Conservation (phyloP, 2,113 vertebrate genomes). For the Synchiropus splendidus region DNA sequence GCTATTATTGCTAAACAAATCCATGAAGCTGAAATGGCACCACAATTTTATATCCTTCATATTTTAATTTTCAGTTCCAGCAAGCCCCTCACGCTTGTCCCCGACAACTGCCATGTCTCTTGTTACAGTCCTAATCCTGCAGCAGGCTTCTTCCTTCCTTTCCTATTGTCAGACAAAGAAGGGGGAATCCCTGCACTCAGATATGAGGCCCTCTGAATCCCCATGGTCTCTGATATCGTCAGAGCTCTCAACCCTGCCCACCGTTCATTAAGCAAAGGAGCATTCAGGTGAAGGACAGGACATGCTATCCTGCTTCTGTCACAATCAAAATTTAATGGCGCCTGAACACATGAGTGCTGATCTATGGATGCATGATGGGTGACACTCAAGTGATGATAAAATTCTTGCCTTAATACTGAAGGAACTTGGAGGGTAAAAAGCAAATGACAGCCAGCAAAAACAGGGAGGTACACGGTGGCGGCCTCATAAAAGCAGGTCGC, state of each 20-base stretch:
- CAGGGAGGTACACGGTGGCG: no score
- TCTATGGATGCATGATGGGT: neutral
- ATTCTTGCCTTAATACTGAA: neutral
- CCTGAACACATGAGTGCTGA: neutral
- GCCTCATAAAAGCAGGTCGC: conserved; percentile 24
- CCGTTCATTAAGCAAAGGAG: conserved; percentile 28
- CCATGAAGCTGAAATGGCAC: no score
- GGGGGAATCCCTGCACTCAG: conserved; percentile 62
- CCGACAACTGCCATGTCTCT: conserved; percentile 29
- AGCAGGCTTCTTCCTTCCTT: conserved; percentile 63
- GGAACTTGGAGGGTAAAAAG: neutral
- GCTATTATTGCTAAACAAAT: no score
- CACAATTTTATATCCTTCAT: no score
- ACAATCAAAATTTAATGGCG: conserved; percentile 3
- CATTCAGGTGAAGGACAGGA: conserved; percentile 50
- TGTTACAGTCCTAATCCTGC: conserved; percentile 24
- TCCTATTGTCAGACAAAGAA: conserved; percentile 53
- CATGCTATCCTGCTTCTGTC: conserved; percentile 23
- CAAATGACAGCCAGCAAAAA: conserved; percentile 1
- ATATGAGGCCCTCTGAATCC: conserved; percentile 31
- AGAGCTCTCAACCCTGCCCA: conserved; percentile 13
- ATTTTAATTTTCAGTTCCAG: no score
- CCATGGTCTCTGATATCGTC: conserved; percentile 33
- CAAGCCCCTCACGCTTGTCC: conserved; percentile 4
- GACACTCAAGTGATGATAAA: neutral